These are phyloP conservation scores for Drosophila elegans DNA, from an alignment of 1,140 invertebrate species.

Conservation along the genomic window DNA sequence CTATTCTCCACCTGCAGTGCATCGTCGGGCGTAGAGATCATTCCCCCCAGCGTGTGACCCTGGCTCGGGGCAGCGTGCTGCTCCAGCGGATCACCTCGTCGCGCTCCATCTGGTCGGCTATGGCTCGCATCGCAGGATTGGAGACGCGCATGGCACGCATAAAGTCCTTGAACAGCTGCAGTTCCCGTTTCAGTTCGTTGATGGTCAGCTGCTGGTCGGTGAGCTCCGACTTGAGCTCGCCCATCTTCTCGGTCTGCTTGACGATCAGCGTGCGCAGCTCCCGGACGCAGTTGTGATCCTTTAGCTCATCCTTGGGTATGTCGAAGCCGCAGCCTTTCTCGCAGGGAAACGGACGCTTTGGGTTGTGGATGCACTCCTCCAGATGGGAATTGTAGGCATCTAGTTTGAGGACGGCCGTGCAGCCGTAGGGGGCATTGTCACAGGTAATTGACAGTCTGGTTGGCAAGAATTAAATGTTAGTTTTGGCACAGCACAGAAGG, in stretches of 20 bases:
- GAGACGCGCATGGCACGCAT: conserved; percentile 95
- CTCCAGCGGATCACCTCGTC: conserved; percentile 97
- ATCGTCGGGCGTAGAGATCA: conserved; percentile 94
- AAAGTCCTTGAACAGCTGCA: conserved; percentile 94
- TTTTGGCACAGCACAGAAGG: too few relatives aligned
- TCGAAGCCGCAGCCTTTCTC: conserved; percentile 96
- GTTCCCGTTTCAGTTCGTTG: conserved; percentile 94
- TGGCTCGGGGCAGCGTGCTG: conserved; percentile 91
- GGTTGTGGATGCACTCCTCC: conserved; percentile 97
- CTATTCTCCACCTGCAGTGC: conserved; percentile 90
- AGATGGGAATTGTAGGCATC: conserved; percentile 93
- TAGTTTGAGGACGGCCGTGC: conserved; percentile 93
- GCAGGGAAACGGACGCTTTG: conserved; percentile 96
- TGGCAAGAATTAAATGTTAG: not conserved
- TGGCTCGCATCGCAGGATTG: conserved; percentile 94
- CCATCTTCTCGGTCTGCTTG: conserved; percentile 93
- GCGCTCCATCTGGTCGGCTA: conserved; percentile 96
- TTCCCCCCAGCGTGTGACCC: conserved; percentile 97
- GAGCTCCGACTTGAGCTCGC: conserved; percentile 93
- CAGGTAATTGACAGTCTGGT: conserved; percentile 93
- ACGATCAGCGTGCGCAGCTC: conserved; percentile 94
- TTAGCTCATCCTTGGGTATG: conserved; percentile 97
- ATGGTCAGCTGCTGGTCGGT: conserved; percentile 94
- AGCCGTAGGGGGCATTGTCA: conserved; percentile 95
- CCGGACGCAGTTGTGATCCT: conserved; percentile 96